Evolutionary conservation across 2,113 vertebrate species (phyloP), one percentile per base, ranked within the genome.

Genomic region (Myiozetetes cayanensis): DNA sequence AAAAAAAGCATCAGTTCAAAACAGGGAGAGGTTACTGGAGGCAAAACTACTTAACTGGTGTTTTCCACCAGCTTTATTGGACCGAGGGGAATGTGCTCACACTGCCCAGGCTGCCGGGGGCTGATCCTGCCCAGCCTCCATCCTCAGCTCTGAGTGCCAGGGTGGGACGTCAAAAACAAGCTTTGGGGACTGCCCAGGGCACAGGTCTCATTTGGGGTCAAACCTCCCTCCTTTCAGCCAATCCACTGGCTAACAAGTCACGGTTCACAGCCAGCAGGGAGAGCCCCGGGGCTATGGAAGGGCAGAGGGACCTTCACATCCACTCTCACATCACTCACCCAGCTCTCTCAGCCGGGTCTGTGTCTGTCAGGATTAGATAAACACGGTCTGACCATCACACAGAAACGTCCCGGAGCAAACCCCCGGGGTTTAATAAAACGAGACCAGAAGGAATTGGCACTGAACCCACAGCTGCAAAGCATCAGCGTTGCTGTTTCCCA

Each of bases 211-310:
- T 28, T 52, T 24, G 35, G 33, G 5, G 11, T 24, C 66, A 22
- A 20, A 20, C 15, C 59, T 33, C 6, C 11, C 50, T 35, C 4
- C 1, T 21, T 13, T 8, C n/a, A 31, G 30, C 15, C 13, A 16
- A 27, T 4, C 50, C 2, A 0, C 1, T 0, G 31, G n/a, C n/a
- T 72, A 77, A 46, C 4, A 8, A 41, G 49, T 46, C 1, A 1
- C 0, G 1, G 39, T 20, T 5, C 2, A 1, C 1, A 19, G 19
- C 21, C 2, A 1, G 15, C 49, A 61, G n/a, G 2, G 1, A 16
- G 25, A 85, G 31, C 46, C 58, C 37, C 65, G 50, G 50, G 50
- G 49, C 25, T 27, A 2, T 5, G 11, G 55, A 41, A 8, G 49
- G 41, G 58, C 49, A 63, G 41, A 41, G 56, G 14, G 13, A 47